These are phyloP conservation scores for Carassius gibelio DNA, from an alignment of 2,113 vertebrate genomes.

Conservation along the genomic window DNA sequence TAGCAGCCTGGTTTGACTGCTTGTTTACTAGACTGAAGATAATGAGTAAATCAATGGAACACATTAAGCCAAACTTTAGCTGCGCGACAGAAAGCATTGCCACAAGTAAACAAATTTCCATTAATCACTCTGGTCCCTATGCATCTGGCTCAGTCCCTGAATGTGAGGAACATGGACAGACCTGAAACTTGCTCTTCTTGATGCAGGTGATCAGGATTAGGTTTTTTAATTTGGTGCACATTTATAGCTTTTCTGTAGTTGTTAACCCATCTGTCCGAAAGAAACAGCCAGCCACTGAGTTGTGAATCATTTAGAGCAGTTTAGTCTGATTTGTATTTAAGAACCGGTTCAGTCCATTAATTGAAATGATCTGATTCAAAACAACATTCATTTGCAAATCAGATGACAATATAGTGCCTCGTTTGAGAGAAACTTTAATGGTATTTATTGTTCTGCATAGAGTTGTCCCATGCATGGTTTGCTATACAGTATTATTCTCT, in stretches of 20 bases:
- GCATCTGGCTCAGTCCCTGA: not conserved
- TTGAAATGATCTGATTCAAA: not conserved
- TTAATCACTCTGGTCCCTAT: constrained; percentile 8
- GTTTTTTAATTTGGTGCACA: not conserved
- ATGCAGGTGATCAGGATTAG: not conserved
- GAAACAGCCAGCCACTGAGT: no score
- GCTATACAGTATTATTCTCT: not conserved
- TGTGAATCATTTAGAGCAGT: no score
- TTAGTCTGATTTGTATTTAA: no score
- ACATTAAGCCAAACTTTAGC: constrained; percentile 64
- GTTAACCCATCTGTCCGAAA: no score
- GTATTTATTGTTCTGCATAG: not conserved
- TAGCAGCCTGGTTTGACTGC: constrained; percentile 66
- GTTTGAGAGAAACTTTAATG: not conserved
- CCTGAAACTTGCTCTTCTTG: no score
- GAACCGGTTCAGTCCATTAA: no score
- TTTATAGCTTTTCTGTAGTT: not conserved
- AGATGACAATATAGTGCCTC: not conserved
- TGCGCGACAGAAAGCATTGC: not conserved
- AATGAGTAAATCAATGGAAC: constrained; percentile 76
- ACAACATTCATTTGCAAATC: not conserved
- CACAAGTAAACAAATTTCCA: constrained; percentile 38
- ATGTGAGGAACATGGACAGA: no score
- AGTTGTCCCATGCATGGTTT: not conserved
- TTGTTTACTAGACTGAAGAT: constrained; percentile 76